Base-by-base conservation (phyloP, 2,797 vertebrate species). In the Myotis pilosus region DNA sequence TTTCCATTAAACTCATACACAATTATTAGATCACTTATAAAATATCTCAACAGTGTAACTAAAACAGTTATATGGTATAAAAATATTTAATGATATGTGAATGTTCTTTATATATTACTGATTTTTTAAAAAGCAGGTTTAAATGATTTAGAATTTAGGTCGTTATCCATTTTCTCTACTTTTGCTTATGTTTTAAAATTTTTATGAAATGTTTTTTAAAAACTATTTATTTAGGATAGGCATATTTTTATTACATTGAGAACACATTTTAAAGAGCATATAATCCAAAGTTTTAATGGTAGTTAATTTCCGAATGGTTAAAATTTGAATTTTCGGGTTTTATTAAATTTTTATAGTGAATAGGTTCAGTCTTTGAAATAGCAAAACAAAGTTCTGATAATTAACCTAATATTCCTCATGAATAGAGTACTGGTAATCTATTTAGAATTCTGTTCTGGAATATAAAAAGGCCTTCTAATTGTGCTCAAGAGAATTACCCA, bases 321-420 rank as follows among this genome's bases (percentile, higher is more conserved):
- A 47, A 22, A 80, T 84, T 76, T 92, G 36, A 87, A 10, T 5
- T 91, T 84, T 72, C 9, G 8, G 2, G 19, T 53, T 93, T 87
- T n/a, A 25, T 47, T 69, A 87, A 10, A 75, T 68, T 87, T 76
- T 19, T 75, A 41, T 69, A 83, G 22, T 84, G 33, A 79, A 80
- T 89, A 47, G 38, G 0, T 79, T 25, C 3, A 36, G 13, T 64
- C 17, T 85, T 96, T 53, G 19, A 66, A 86, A 44, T 49, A 57
- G 57, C 62, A 20, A 93, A 92, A 85, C 28, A 69, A 3, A 79
- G 72, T 82, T 86, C 30, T 94, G 41, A 68, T 89, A 53, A 82
- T 74, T 78, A 68, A 47, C 8, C 47, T 88, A 88, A 41, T 68
- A 49, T 60, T 38, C 16, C 30, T 49, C 15, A 23, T 78, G 47